A percentile compares a stretch with the other conserved stretches of the same genome.
These are phyloP conservation scores for Gallinago stenura DNA, from an alignment of 2,797 vertebrate species.

Conservation along the genomic window DNA sequence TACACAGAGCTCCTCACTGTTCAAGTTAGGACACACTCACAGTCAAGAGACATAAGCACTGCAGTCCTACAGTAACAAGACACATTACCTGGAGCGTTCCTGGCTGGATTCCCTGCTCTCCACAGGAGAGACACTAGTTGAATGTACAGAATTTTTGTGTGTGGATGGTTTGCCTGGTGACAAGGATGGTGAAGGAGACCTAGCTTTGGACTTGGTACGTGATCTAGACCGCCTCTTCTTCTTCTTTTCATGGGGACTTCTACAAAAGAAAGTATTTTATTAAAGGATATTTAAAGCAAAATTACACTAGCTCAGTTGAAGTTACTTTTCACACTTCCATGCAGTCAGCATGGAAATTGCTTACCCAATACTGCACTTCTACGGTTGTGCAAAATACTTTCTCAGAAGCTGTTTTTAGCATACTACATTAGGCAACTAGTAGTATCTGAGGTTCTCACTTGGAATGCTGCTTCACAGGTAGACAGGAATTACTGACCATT, in stretches of 20 bases:
- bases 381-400: not conserved
- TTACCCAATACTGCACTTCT: not conserved
- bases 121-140: slow-evolving; percentile 87
- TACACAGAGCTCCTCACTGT: not conserved
- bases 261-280: slow-evolving; percentile 27
- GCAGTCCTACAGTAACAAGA: not conserved
- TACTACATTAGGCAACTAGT: not conserved
- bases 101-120: slow-evolving; percentile 92
- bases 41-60: not conserved
- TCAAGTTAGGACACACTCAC: not conserved
- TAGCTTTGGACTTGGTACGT: slow-evolving; percentile 81
- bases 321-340: not conserved
- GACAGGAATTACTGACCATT: not conserved
- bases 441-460: not conserved
- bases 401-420: not conserved
- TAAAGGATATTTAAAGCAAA: not conserved
- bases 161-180: slow-evolving; percentile 84
- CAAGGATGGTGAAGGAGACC: slow-evolving; percentile 83
- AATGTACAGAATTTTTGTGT: slow-evolving; percentile 77
- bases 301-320: not conserved
- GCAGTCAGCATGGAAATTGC: not conserved
- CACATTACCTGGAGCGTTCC: slow-evolving; percentile 86
- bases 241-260: slow-evolving; percentile 88
- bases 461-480: not conserved
- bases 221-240: slow-evolving; percentile 83